A percentile compares a stretch with the other conserved stretches of the same genome.
phyloP scores from a whole-genome alignment of 2,113 vertebrate species.

The Psilopsiagon aymara region DNA sequence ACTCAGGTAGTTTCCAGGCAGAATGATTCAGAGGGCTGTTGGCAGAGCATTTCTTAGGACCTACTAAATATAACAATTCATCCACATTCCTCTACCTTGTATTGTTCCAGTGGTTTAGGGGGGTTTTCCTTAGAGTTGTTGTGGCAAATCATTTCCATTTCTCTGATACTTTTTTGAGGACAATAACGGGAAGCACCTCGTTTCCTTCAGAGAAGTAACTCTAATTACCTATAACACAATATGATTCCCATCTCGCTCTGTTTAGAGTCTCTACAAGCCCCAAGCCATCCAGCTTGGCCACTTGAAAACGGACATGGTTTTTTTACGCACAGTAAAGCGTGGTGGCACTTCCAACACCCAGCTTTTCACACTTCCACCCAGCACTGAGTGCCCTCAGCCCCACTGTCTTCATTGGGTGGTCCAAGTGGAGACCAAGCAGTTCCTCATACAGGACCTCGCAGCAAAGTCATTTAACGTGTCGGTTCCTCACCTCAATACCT shows the following conservation, averaged over 20 bases:
- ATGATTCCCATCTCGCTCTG: rapidly evolving
- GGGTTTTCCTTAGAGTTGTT: background rate
- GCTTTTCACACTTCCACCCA: background rate
- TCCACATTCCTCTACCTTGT: background rate
- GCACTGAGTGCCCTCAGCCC: background rate
- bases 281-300: background rate
- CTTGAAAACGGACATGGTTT: background rate
- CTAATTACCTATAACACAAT: background rate
- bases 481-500: background rate
- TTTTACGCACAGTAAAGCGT: background rate
- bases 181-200: background rate
- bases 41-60: background rate
- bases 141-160: background rate
- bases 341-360: background rate
- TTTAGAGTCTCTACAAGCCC: background rate
- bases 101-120: background rate
- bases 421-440: background rate
- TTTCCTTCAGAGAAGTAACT: background rate
- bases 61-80: background rate
- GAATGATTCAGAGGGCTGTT: background rate
- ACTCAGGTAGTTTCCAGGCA: constrained; percentile 57
- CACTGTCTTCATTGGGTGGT: background rate
- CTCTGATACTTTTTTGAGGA: constrained; percentile 11
- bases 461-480: background rate
- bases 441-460: background rate